Percentiles rank a stretch among this genome's conserved stretches.
These are phyloP conservation scores for Andrena camellia DNA, from an alignment of 2,888 invertebrate species.

Conservation along the genomic window DNA sequence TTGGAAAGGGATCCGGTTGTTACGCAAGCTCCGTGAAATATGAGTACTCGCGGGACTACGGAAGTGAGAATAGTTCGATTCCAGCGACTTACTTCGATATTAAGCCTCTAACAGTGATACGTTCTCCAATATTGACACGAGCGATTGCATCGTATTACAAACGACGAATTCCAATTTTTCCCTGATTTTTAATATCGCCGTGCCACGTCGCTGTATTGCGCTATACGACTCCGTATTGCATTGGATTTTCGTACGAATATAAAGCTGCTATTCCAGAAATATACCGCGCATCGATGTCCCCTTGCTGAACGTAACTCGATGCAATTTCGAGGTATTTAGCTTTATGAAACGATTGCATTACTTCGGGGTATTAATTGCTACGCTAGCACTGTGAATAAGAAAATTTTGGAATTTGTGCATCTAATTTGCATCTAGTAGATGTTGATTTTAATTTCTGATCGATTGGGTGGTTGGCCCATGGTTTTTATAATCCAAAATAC, in stretches of 20 bases:
- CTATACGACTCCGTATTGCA: slow-evolving; percentile 10
- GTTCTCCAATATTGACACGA: slow-evolving; percentile 45
- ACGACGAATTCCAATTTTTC: slow-evolving; percentile 44
- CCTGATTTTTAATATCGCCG: slow-evolving; percentile 1
- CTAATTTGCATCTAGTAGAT: too few relatives aligned
- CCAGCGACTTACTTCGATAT: slow-evolving; percentile 35
- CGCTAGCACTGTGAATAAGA: too few relatives aligned
- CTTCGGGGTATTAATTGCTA: too few relatives aligned
- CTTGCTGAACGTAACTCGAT: too few relatives aligned
- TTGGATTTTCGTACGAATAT: slow-evolving; percentile 1
- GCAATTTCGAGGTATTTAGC: too few relatives aligned
- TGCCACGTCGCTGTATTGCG: slow-evolving; percentile 14
- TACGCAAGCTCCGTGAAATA: slow-evolving; percentile 29
- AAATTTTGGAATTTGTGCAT: too few relatives aligned
- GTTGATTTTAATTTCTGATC: too few relatives aligned
- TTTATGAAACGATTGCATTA: too few relatives aligned
- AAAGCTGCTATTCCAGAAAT: background rate
- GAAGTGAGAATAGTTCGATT: slow-evolving; percentile 39
- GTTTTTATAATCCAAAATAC: too few relatives aligned
- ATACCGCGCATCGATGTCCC: too few relatives aligned
- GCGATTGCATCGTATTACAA: slow-evolving; percentile 41
- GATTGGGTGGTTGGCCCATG: too few relatives aligned
- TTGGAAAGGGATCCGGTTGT: slow-evolving; percentile 40
- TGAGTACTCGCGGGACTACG: slow-evolving; percentile 16
- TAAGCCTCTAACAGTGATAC: slow-evolving; percentile 35